Evolutionary conservation across 1,140 invertebrate genomes (phyloP), one percentile per base, ranked within the genome.

Genomic region (Hyles vespertilio): DNA sequence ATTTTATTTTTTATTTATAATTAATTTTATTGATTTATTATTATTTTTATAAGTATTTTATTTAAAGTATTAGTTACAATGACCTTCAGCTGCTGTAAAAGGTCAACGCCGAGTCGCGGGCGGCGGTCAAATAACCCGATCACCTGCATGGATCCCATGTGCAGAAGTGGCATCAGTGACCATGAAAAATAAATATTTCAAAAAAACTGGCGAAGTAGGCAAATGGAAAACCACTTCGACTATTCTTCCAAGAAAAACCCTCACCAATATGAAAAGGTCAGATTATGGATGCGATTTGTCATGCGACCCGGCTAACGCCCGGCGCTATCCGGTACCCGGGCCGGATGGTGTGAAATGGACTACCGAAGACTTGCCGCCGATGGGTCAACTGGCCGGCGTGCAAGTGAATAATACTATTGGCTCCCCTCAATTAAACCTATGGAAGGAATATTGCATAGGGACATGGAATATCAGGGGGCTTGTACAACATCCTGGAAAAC

Each of bases 271-370:
- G 46, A 8, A 47, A 47, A 8, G 10, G 10, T n/a, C 5, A 11
- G 46, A 22, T 22, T 22, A 22, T 22, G 46, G 10, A 47, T 47
- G 46, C 10, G 10, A 5, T 47, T 8, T 59, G 66, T 61, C 59
- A 7, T 36, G 57, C 51, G 58, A 58, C 45, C 63, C 67, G 58
- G 40, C 51, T 69, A 22, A 60, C 57, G 36, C 47, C 55, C 63
- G 63, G 58, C 60, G 60, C 59, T 52, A 51, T 12, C 53, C 40
- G 59, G 46, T 69, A 60, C 50, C 67, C 57, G 59, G 62, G 59
- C 53, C 47, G 51, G 56, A 11, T 45, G 44, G 59, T 69, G 58
- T 51, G 51, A 65, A 63, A 65, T 61, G 9, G 51, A 51, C 32
- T 50, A 67, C 65, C 65, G 65, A 67, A 59, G 65, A 54, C 57